Base-by-base conservation (phyloP, 2,888 invertebrate species). In the Drosophila birchii region DNA sequence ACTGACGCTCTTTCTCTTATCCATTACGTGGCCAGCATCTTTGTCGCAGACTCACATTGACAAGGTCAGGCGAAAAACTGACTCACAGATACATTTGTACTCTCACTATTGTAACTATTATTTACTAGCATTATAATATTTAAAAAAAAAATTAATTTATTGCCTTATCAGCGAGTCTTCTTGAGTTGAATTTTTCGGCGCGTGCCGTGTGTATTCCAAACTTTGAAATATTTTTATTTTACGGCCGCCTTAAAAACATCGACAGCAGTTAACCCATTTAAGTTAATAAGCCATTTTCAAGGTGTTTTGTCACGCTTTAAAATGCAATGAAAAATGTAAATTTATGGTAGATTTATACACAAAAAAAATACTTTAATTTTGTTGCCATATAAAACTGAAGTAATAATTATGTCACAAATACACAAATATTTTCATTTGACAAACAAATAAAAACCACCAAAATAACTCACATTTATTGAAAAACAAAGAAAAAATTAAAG, bases 21-120 rank as follows among this genome's bases (percentile, higher is more conserved):
- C 7, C 59, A 34, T 55, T 51, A 51, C 71, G 47, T 59, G 43
- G 6, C 26, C 38, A 51, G 71, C 60, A 51, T 71, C 61, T 56
- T 51, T 61, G 32, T 61, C 14, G n/a, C 26, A 44, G 41, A 57
- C 23, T 75, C 39, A 14, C 45, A 62, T 66, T 68, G 58, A 32
- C 73, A 86, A 87, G 71, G 82, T 87, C 75, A 81, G 38, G 12
- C 32, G 16, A 36, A 9, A 20, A 14, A 61, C 23, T 34, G 49
- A 51, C 32, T 51, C 51, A 51, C 9, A 4, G 20, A 20, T 20
- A 14, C 32, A 32, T 32, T 7, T 29, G 7, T 34, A 51, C 32
- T 20, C 32, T 51, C 20, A 20, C 20, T 34, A 16, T 14, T 20
- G 6, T n/a, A 38, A 38, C 29, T 53, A 32, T 38, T 20, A 11